Conservation (phyloP, 2,797 vertebrate genomes). For the Halcyon smyrnensis region DNA sequence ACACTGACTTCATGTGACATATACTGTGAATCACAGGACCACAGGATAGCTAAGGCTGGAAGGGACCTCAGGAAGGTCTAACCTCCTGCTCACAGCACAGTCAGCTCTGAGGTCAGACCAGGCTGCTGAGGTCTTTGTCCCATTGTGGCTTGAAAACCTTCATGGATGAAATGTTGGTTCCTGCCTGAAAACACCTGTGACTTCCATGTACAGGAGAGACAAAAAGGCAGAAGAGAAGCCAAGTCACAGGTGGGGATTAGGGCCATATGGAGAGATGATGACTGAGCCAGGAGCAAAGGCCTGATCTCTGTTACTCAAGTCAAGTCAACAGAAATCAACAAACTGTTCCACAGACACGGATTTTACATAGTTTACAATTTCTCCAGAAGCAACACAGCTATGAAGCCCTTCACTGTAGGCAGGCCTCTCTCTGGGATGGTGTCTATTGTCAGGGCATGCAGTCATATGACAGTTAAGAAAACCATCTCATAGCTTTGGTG, state of each 20-base stretch:
- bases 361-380: neutral
- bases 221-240: neutral
- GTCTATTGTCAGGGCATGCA: neutral
- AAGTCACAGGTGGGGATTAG: neutral
- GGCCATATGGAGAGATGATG: fast-evolving
- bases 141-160: neutral
- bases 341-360: neutral
- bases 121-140: neutral
- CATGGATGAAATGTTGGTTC: neutral
- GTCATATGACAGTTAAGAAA: neutral
- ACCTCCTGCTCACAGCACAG: neutral
- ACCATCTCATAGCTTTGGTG: neutral
- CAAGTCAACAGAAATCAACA: neutral
- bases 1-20: neutral
- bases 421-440: neutral
- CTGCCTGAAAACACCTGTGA: neutral
- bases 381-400: neutral
- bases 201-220: neutral
- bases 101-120: neutral
- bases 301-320: neutral
- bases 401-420: neutral
- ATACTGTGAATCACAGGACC: neutral
- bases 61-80: neutral
- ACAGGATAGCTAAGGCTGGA: neutral
- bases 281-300: neutral